Conservation (phyloP, 1,140 invertebrate species). For the Drosophila nigrodunni region DNA sequence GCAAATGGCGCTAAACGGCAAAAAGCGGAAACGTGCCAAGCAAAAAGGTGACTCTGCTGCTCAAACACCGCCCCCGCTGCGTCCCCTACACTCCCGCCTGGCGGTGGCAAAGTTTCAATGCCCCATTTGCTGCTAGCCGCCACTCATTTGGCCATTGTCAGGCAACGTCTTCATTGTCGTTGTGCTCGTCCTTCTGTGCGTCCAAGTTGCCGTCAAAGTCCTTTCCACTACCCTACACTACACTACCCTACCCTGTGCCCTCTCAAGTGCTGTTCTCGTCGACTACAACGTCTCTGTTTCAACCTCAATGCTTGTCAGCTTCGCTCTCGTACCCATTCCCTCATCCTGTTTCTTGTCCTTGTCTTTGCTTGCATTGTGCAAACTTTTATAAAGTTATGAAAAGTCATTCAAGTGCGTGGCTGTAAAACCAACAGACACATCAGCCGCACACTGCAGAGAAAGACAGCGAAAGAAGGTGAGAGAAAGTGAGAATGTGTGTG, state of each 20-base stretch:
- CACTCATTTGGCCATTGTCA: slow-evolving; percentile 74
- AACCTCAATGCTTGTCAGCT: slow-evolving; percentile 15
- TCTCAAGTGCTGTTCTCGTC: not conserved
- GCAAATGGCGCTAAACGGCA: slow-evolving; percentile 66
- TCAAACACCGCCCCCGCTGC: not conserved
- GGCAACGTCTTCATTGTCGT: slow-evolving; percentile 67
- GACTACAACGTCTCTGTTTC: slow-evolving; percentile 4
- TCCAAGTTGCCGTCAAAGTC: not conserved
- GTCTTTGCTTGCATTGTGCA: slow-evolving; percentile 57
- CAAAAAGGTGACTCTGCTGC: slow-evolving; percentile 47
- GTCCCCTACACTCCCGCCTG: not conserved
- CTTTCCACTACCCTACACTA: not conserved
- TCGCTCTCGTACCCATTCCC: not conserved
- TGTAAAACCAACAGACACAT: slow-evolving; percentile 26
- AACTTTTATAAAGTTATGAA: slow-evolving; percentile 81
- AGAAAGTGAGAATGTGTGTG: slow-evolving; percentile 17
- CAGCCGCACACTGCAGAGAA: not conserved
- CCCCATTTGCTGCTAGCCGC: slow-evolving; percentile 15
- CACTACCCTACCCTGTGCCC: not conserved
- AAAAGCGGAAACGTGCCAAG: slow-evolving; percentile 72
- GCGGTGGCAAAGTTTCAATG: slow-evolving; percentile 30
- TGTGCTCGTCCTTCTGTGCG: slow-evolving; percentile 11
- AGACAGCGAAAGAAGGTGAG: slow-evolving; percentile 1
- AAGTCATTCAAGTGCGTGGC: slow-evolving; percentile 77
- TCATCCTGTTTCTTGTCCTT: not conserved